Evolutionary conservation across 2,797 vertebrate genomes (phyloP).

Genomic region (Clarias fuscus): DNA sequence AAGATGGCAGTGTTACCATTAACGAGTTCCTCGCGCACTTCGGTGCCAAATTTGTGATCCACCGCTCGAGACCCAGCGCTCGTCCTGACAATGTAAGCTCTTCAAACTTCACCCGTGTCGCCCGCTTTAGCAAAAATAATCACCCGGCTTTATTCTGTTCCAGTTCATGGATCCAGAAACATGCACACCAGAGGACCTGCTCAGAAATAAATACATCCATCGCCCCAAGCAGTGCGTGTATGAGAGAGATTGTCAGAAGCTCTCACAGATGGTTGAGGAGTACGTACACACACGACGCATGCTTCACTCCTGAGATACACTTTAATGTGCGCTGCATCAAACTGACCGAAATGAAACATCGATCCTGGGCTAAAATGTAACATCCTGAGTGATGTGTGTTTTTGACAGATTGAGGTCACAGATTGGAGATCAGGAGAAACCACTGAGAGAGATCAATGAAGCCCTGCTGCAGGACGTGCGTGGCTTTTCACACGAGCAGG

Average conservation of each 20-base stretch:
- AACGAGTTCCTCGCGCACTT: constrained; percentile 89
- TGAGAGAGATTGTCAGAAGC: constrained; percentile 77
- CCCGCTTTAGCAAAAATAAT: background rate
- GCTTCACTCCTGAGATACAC: background rate
- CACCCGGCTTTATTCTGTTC: constrained; percentile 21
- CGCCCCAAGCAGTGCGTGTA: constrained; percentile 84
- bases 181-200: constrained; percentile 70
- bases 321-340: background rate
- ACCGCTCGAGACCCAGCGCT: constrained; percentile 88
- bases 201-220: constrained; percentile 79
- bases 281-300: constrained; percentile 59
- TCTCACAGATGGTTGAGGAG: constrained; percentile 80
- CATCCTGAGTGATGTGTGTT: background rate
- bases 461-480: constrained; percentile 68
- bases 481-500: constrained; percentile 68
- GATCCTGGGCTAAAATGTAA: too few species aligned
- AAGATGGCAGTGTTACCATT: constrained; percentile 82
- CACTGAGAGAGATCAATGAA: constrained; percentile 67
- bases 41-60: constrained; percentile 85
- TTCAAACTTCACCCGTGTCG: background rate
- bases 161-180: constrained; percentile 66
- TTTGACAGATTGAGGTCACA: constrained; percentile 67
- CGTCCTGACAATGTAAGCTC: constrained; percentile 79
- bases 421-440: constrained; percentile 68
- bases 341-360: background rate